A percentile compares a stretch with the other conserved stretches of the same genome.
phyloP scores from a whole-genome alignment of 2,888 invertebrate species.

The Drosophila melanosoma region DNA sequence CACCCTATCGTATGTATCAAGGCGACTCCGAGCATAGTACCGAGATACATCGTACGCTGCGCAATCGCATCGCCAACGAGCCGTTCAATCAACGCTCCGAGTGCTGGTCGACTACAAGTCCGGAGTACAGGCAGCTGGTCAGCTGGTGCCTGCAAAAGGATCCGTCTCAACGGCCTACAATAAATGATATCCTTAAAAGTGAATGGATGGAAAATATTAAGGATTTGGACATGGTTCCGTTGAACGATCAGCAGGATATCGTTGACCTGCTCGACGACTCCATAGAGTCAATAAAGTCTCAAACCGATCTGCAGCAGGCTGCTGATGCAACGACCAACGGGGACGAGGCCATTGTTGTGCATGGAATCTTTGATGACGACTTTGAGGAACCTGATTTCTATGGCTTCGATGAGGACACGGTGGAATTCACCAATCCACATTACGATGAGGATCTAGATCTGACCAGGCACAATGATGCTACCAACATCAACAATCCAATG shows the following conservation, averaged over 20 bases:
- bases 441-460: conserved; percentile 25
- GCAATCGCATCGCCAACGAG: conserved; percentile 76
- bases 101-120: conserved; percentile 75
- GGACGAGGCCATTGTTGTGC: conserved; percentile 26
- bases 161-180: conserved; percentile 68
- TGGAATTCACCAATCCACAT: conserved; percentile 48
- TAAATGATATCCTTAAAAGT: conserved; percentile 84
- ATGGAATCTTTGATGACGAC: conserved; percentile 39
- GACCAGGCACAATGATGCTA: not conserved
- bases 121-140: conserved; percentile 69
- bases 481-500: not conserved
- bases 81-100: conserved; percentile 69
- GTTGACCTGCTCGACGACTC: conserved; percentile 64
- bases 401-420: conserved; percentile 56
- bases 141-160: conserved; percentile 75
- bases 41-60: conserved; percentile 58
- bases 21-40: conserved; percentile 55
- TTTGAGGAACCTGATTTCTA: conserved; percentile 48
- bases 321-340: not conserved
- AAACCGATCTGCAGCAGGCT: conserved; percentile 3
- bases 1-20: conserved; percentile 89
- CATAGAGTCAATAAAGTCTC: conserved; percentile 14
- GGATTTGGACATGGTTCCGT: conserved; percentile 47
- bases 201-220: conserved; percentile 82
- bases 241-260: conserved; percentile 34